Evolutionary conservation across 2,113 vertebrate genomes (phyloP).

Genomic region (Oreocharis arfaki): DNA sequence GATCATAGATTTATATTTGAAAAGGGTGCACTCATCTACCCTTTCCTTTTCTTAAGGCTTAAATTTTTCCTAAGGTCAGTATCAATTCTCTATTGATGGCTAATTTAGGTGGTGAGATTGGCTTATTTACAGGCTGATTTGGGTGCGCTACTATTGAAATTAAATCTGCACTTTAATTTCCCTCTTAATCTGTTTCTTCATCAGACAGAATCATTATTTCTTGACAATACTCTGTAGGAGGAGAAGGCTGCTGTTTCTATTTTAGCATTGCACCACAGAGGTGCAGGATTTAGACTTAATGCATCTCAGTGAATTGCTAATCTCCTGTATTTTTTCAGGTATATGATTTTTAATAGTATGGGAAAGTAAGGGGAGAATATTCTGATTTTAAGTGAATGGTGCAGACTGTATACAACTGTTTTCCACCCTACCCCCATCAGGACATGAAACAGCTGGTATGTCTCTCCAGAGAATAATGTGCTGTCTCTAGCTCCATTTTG

Average conservation of each 20-base stretch:
- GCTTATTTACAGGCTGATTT: not conserved
- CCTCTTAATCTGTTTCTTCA: conserved; percentile 38
- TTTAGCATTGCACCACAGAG: not conserved
- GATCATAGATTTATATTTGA: not conserved
- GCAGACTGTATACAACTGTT: not conserved
- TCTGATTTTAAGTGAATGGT: not conserved
- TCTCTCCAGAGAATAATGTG: conserved; percentile 18
- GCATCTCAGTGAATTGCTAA: not conserved
- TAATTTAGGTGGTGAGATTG: conserved; percentile 9
- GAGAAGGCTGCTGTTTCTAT: not conserved
- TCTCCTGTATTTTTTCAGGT: not conserved
- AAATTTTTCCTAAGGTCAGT: not conserved
- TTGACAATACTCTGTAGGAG: not conserved
- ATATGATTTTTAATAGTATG: not conserved
- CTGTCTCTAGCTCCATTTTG: conserved; percentile 24
- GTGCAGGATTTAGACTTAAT: not conserved
- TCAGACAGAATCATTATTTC: not conserved
- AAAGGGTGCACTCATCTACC: not conserved
- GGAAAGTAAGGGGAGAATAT: not conserved
- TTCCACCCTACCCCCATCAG: not conserved
- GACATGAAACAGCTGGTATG: not conserved
- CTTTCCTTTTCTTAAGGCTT: not conserved
- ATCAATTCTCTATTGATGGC: not conserved
- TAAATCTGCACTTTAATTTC: conserved; percentile 23
- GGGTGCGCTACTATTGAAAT: not conserved